Evolutionary conservation across 1,140 invertebrate species (phyloP).

Genomic region (Halesus radiatus): DNA sequence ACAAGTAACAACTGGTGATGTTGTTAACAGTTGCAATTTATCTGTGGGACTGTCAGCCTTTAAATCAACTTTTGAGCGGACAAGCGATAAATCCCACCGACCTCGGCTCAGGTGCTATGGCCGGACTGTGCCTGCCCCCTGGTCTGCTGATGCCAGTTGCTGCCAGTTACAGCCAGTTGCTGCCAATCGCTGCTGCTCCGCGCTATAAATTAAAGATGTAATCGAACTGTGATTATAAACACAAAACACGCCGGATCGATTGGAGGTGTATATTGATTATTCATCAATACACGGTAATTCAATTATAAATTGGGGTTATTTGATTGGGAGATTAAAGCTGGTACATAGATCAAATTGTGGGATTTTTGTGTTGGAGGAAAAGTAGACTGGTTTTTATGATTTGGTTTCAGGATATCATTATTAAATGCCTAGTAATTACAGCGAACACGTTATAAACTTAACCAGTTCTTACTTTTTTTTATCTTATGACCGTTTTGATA

Average conservation of each 20-base stretch:
- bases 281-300: neutral
- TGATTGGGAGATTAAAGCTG: too few relatives aligned
- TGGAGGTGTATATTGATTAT: constrained; percentile 7
- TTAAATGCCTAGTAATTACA: too few relatives aligned
- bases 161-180: too few relatives aligned
- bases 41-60: constrained; percentile 18
- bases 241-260: neutral
- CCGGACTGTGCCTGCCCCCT: neutral
- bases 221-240: constrained; percentile 19
- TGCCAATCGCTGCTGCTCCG: too few relatives aligned
- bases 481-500: too few relatives aligned
- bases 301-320: too few relatives aligned
- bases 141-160: neutral
- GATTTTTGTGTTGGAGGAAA: too few relatives aligned
- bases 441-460: too few relatives aligned
- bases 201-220: constrained; percentile 17
- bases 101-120: constrained; percentile 3
- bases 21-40: constrained; percentile 34
- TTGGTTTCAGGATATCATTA: too few relatives aligned
- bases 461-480: too few relatives aligned
- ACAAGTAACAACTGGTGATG: constrained; percentile 20
- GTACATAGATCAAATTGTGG: too few relatives aligned
- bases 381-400: too few relatives aligned
- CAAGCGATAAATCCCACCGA: constrained; percentile 16
- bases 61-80: constrained; percentile 29